A percentile compares a stretch with the other conserved stretches of the same genome.
Conservation (phyloP, 2,888 invertebrate genomes). For the Boloria euphrosyne region DNA sequence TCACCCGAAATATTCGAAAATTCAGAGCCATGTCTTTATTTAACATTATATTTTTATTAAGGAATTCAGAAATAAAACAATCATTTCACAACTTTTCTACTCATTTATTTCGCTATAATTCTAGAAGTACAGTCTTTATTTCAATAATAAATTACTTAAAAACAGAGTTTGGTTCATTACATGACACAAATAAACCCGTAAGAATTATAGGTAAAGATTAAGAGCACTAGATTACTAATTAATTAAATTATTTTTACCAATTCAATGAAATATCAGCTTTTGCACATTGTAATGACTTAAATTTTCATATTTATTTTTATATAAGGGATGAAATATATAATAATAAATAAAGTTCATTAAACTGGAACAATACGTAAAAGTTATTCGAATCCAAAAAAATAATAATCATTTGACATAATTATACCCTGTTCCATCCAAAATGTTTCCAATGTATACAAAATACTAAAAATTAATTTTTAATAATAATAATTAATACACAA, state of each 20-base stretch:
- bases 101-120: slow-evolving; percentile 48
- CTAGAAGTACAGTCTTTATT: slow-evolving; percentile 34
- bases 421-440: slow-evolving; percentile 43
- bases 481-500: background rate
- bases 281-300: background rate
- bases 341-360: no score
- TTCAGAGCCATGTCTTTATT: no score
- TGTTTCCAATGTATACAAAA: slow-evolving; percentile 15
- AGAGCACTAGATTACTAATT: background rate
- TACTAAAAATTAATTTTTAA: slow-evolving; percentile 4
- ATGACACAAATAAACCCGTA: slow-evolving; percentile 59
- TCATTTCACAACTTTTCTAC: slow-evolving; percentile 33
- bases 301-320: no score
- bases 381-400: background rate
- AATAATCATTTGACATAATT: slow-evolving; percentile 14
- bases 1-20: no score
- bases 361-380: background rate
- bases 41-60: no score
- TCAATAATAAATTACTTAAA: slow-evolving; percentile 43
- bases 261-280: slow-evolving; percentile 5
- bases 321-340: no score
- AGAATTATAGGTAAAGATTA: slow-evolving; percentile 27
- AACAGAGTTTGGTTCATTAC: slow-evolving; percentile 50
- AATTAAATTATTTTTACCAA: background rate
- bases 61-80: background rate